Base-by-base conservation (phyloP, 2,888 invertebrate genomes). In the Ophion slaviceki region DNA sequence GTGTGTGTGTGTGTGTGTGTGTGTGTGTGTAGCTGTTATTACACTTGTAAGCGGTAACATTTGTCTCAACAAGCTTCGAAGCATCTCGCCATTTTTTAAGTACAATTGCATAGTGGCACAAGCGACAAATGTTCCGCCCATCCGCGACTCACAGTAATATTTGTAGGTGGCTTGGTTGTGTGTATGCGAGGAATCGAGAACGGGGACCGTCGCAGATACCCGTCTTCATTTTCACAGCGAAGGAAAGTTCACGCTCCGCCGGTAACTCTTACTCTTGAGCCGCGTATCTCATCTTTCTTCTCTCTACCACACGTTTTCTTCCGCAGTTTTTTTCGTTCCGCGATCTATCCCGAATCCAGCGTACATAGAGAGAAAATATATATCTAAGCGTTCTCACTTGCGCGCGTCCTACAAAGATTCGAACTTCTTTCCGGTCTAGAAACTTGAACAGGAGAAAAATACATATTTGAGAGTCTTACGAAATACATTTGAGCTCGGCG, bases 171-270 rank as follows among this genome's bases (percentile, higher is more conserved):
- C 20, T 28, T 40, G 11, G n/a, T 67, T 36, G 47, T 47, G 45
- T 20, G 68, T 59, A 24, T 45, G 74, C 47, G 40, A 40, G 64
- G 68, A 57, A 59, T 74, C 40, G 59, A 45, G 62, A 62, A 28
- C 47, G 61, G 75, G 57, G 47, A 62, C 36, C 57, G 45, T 70
- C 64, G 70, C 45, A 74, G 32, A 75, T 80, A 80, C 83, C 80
- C 80, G 79, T 84, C 70, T 84, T 84, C 80, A 84, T 84, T 84
- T 32, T 40, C 62, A 47, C 28, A 61, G 20, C 61, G 45, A 2
- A 64, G 64, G 75, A 72, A 84, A 59, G 70, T 76, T 84, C 64
- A 80, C 75, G 80, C 57, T 47, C 47, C 32, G 64, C 36, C 79
- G 24, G 40, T 80, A 80, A 84, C 79, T 80, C 80, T 80, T 71